Percentiles rank a stretch among this genome's conserved stretches.
Conservation (phyloP, 1,140 invertebrate species). For the Sogatella furcifera region DNA sequence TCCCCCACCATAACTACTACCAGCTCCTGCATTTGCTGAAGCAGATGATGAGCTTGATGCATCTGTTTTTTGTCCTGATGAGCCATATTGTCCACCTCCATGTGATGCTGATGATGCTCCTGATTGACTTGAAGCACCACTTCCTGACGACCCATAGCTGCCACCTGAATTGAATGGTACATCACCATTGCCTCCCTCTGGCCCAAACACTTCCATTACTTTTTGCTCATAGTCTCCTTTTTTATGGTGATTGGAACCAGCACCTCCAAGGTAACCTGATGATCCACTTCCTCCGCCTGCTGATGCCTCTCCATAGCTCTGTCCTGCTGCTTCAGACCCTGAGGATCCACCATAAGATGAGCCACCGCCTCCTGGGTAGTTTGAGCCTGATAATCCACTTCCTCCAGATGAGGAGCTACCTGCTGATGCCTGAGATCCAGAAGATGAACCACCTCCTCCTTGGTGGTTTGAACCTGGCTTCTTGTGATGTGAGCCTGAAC, state of each 20-base stretch:
- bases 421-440: background rate
- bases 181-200: background rate
- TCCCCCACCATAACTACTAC: too few relatives aligned
- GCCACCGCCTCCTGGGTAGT: background rate
- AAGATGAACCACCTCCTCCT: background rate
- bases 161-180: background rate
- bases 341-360: background rate
- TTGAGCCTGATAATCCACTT: background rate
- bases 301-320: background rate
- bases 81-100: background rate
- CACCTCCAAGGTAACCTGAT: background rate
- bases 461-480: too few relatives aligned
- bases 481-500: too few relatives aligned
- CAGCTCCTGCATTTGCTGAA: background rate
- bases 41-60: background rate
- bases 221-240: background rate
- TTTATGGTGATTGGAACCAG: too few relatives aligned
- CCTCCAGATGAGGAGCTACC: slow-evolving; percentile 1
- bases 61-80: background rate
- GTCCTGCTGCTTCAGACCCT: background rate
- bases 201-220: background rate
- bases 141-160: background rate
- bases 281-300: background rate
- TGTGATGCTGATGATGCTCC: slow-evolving; percentile 3
- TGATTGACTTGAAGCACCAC: background rate